Evolutionary conservation across 2,113 vertebrate species (phyloP), one percentile per base, ranked within the genome.

Genomic region (Apodemus speciosus): DNA sequence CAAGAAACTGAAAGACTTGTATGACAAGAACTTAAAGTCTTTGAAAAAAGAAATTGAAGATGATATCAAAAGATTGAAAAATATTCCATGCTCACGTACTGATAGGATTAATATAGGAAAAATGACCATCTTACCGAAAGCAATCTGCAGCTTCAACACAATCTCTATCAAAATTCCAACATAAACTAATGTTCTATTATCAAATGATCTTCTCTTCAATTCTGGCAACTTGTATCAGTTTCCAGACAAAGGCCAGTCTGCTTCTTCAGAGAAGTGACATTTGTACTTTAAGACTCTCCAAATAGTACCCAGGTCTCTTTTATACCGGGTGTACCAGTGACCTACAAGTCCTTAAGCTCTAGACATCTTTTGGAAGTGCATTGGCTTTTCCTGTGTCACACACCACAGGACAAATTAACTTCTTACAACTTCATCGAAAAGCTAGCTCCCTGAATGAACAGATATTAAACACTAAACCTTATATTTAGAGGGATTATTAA

Each of bases 361-460:
- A 80, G 87, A 14, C 53, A 69, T 85, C 40, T 49, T 95, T 77
- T 14, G 64, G 32, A 64, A 53, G 72, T 43, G 43, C 76, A 60
- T 40, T 88, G 49, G 27, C 32, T 93, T 21, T 75, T 49, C n/a
- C 21, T 88, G 9, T 77, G 49, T 4, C 58, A 68, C 49, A 81
- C 23, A 81, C 69, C 43, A 85, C 5, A 72, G 72, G 72, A 66
- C n/a, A 80, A 60, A 92, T 32, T 43, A 46, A 30, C n/a, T 69
- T 85, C 35, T 92, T 27, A 72, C 32, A 72, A 49, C 43, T 84
- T 91, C 56, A 40, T 49, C 66, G 69, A 92, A 91, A 96, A 90
- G 4, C 25, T 51, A 81, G 64, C 66, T 88, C 27, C 32, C 62
- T 75, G 68, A 91, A 51, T 27, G 69, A 92, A 93, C 7, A 27